phyloP scores from a whole-genome alignment of 2,797 vertebrate species.

The Channa striata region DNA sequence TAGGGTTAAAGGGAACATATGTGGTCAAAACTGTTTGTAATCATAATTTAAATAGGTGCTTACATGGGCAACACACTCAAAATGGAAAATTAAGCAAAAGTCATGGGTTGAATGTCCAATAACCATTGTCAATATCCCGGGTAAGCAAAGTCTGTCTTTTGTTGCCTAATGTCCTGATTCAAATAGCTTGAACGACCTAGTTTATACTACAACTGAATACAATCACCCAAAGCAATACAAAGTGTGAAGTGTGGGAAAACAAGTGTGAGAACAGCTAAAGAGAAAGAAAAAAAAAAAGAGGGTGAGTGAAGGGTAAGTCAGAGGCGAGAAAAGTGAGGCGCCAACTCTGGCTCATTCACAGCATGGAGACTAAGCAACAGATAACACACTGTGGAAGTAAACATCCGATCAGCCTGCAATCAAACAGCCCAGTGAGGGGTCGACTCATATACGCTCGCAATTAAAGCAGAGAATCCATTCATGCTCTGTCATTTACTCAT shows the following conservation, averaged over 20 bases:
- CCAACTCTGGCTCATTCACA: slow-evolving; percentile 11
- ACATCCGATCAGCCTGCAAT: slow-evolving; percentile 14
- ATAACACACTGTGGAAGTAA: slow-evolving; percentile 7
- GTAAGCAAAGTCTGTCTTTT: too few species aligned
- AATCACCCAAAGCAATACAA: not conserved
- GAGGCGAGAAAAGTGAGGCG: not conserved
- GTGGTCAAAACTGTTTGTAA: too few species aligned
- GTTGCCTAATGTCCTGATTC: not conserved
- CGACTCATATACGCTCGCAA: not conserved
- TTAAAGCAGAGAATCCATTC: slow-evolving; percentile 1
- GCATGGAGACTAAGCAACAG: not conserved
- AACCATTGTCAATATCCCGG: too few species aligned
- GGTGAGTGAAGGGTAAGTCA: slow-evolving; percentile 1
- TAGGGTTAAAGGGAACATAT: too few species aligned
- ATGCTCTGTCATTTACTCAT: slow-evolving; percentile 19
- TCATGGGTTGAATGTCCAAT: too few species aligned
- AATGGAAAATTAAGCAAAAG: too few species aligned
- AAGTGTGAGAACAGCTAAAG: not conserved
- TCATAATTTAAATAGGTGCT: too few species aligned
- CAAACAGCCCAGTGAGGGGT: slow-evolving; percentile 10
- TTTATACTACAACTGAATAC: too few species aligned
- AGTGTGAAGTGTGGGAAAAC: not conserved
- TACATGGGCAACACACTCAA: too few species aligned
- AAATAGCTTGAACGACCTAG: too few species aligned
- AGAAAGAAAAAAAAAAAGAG: not conserved